These are phyloP conservation scores for Drosophila quadrilineata DNA, from an alignment of 1,140 invertebrate genomes.

Conservation along the genomic window DNA sequence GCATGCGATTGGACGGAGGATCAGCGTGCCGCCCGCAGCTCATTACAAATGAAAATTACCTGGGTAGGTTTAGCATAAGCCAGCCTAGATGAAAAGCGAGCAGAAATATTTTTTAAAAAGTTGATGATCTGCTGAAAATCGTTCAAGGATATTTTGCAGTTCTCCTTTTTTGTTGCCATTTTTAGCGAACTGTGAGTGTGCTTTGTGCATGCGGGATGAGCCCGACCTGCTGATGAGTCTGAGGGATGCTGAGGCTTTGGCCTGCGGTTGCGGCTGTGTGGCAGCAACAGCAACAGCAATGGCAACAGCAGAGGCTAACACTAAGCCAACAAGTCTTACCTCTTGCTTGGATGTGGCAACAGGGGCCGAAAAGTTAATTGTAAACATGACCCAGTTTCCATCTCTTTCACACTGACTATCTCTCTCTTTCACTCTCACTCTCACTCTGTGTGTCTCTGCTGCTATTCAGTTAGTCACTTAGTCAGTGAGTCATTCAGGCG, in stretches of 20 bases:
- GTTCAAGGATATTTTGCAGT: constrained; percentile 43
- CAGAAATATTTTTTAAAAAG: too few relatives aligned
- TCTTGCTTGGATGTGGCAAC: constrained; percentile 1
- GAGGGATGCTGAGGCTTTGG: constrained; percentile 26
- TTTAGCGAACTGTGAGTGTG: constrained; percentile 34
- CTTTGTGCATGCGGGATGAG: constrained; percentile 73
- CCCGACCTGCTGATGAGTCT: constrained; percentile 33
- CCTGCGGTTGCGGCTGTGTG: constrained; percentile 24
- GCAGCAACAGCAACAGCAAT: too few relatives aligned
- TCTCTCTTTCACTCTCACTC: too few relatives aligned
- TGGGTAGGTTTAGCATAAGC: too few relatives aligned
- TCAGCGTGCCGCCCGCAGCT: constrained; percentile 39
- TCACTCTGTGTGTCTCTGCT: too few relatives aligned
- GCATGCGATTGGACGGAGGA: constrained; percentile 32
- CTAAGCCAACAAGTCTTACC: constrained; percentile 2
- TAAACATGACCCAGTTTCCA: constrained; percentile 72
- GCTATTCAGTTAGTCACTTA: constrained; percentile 3
- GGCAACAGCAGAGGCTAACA: constrained; percentile 2
- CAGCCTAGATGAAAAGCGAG: too few relatives aligned
- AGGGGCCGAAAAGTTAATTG: constrained; percentile 71
- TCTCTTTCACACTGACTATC: too few relatives aligned
- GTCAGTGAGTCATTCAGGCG: background rate
- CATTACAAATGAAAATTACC: constrained; percentile 78
- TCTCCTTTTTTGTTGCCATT: constrained; percentile 41
- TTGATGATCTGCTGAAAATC: constrained; percentile 54